Evolutionary conservation across 2,888 invertebrate species (phyloP).

Genomic region (Cheilosia urbana): DNA sequence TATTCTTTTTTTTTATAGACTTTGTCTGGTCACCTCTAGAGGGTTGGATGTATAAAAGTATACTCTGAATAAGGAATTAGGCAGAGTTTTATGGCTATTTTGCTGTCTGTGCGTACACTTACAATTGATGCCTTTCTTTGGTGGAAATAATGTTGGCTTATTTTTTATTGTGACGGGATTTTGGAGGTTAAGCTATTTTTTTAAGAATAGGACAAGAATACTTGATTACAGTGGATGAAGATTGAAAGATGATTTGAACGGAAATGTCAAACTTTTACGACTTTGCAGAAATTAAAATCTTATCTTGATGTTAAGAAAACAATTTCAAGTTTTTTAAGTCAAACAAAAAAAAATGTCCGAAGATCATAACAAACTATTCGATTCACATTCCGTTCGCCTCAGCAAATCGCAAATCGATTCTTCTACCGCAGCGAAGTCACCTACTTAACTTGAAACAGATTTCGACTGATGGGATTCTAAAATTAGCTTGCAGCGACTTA

Average conservation of each 20-base stretch:
- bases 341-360: no score
- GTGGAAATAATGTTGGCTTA: constrained; percentile 65
- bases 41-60: constrained; percentile 35
- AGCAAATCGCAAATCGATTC: no score
- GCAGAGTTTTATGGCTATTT: constrained; percentile 67
- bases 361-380: no score
- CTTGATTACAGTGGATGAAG: not conserved
- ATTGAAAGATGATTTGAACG: not conserved
- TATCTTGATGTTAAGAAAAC: no score
- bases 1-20: constrained; percentile 59
- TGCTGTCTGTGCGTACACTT: constrained; percentile 25
- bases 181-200: constrained; percentile 7
- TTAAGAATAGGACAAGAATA: not conserved
- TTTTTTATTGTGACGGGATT: constrained; percentile 48
- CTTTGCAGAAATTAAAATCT: no score
- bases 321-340: no score
- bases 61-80: constrained; percentile 67
- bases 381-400: no score
- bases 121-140: constrained; percentile 65
- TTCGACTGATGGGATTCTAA: no score
- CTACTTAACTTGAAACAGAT: no score
- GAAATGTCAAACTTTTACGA: no score
- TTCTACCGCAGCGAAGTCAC: no score
- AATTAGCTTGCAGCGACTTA: no score
- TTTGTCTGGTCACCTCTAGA: constrained; percentile 72